Conservation (phyloP, 1,140 invertebrate genomes). For the Neodiprion virginianus region DNA sequence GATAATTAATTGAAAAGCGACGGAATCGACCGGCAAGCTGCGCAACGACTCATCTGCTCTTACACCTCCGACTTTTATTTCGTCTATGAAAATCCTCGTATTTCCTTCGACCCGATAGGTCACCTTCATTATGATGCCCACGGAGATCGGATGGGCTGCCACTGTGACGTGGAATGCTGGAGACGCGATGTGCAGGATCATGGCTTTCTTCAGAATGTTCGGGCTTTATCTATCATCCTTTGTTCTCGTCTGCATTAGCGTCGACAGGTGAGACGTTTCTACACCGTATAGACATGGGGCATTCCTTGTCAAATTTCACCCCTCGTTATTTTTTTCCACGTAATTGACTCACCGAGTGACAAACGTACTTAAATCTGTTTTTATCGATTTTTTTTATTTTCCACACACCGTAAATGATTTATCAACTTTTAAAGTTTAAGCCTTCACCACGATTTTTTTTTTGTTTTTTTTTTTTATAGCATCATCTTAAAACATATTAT, state of each 20-base stretch:
- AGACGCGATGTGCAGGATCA: slow-evolving; percentile 80
- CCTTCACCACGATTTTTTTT: too few relatives aligned
- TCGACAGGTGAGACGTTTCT: slow-evolving; percentile 73
- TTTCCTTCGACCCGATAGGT: slow-evolving; percentile 63
- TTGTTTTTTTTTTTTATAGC: too few relatives aligned
- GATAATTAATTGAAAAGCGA: background rate
- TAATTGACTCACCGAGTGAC: background rate
- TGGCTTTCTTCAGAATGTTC: slow-evolving; percentile 85
- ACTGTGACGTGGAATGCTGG: slow-evolving; percentile 85
- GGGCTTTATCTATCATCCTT: slow-evolving; percentile 88
- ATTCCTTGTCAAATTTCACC: background rate
- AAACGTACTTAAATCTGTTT: background rate
- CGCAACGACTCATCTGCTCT: background rate
- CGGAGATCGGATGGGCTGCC: slow-evolving; percentile 86
- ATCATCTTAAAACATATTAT: too few relatives aligned
- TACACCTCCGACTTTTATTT: background rate
- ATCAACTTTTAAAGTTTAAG: too few relatives aligned
- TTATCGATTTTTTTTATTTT: background rate
- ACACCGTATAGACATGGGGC: too few relatives aligned
- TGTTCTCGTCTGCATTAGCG: slow-evolving; percentile 85
- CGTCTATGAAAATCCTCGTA: background rate
- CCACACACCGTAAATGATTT: background rate
- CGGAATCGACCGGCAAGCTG: too few relatives aligned
- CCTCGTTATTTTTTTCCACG: background rate
- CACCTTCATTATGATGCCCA: slow-evolving; percentile 88